phyloP scores from a whole-genome alignment of 2,797 vertebrate species.

The Pantherophis alleghaniensis region DNA sequence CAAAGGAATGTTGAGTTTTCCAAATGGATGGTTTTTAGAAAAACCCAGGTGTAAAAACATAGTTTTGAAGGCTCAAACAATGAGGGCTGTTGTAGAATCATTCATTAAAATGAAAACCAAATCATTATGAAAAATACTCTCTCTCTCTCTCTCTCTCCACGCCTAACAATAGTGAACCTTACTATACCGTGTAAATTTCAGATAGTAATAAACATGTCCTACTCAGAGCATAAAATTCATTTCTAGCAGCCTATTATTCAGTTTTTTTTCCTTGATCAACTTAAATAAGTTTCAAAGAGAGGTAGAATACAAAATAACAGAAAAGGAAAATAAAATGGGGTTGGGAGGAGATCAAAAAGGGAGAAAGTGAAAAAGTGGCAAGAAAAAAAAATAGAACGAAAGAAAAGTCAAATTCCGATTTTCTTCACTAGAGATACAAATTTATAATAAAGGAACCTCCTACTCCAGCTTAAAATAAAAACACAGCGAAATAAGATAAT shows the following conservation, averaged over 20 bases:
- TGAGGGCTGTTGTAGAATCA: neutral
- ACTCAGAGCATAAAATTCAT: neutral
- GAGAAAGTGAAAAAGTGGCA: neutral
- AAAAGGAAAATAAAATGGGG: neutral
- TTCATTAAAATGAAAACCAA: neutral
- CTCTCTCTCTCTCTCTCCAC: too few species aligned
- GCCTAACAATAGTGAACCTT: neutral
- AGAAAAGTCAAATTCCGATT: neutral
- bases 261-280: neutral
- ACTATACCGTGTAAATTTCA: neutral
- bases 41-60: constrained; percentile 12
- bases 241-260: neutral
- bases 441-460: neutral
- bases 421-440: neutral
- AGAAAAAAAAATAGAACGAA: neutral
- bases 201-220: neutral
- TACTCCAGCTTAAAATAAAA: neutral
- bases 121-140: neutral
- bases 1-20: constrained; percentile 31
- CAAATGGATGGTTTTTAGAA: constrained; percentile 51
- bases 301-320: neutral
- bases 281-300: neutral
- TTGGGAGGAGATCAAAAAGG: neutral
- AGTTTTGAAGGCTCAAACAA: neutral
- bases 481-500: neutral